phyloP scores from a whole-genome alignment of 1,140 invertebrate species.

The Trichogramma pretiosum region DNA sequence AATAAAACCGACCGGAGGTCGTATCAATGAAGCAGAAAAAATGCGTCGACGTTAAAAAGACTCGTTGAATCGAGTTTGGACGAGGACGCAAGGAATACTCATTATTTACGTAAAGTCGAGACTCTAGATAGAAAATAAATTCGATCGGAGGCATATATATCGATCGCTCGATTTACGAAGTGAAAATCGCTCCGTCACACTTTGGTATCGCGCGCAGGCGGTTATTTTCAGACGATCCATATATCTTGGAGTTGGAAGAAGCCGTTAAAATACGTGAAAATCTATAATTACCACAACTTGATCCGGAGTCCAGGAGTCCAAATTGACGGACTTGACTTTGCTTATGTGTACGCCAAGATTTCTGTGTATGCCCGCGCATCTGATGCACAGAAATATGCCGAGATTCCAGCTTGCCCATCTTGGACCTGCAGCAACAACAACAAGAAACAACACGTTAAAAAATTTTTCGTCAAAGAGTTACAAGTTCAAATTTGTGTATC shows the following conservation, averaged over 20 bases:
- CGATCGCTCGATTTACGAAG: no score
- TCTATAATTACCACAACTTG: conserved; percentile 70
- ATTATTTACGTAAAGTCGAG: no score
- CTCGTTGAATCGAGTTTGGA: no score
- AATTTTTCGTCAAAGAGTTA: not conserved
- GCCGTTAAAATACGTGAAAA: conserved; percentile 13
- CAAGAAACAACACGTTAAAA: not conserved
- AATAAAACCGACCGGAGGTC: conserved; percentile 3
- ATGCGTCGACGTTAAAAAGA: not conserved
- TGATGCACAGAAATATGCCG: conserved; percentile 94
- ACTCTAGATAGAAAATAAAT: no score
- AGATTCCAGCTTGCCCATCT: conserved; percentile 99
- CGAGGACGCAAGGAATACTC: no score
- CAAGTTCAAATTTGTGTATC: no score
- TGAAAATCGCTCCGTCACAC: no score
- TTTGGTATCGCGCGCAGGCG: not conserved
- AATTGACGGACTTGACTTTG: conserved; percentile 93
- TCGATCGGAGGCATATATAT: no score
- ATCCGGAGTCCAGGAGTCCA: conserved; percentile 97
- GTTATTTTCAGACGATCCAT: not conserved
- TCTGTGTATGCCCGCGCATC: conserved; percentile 95
- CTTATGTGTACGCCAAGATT: conserved; percentile 98
- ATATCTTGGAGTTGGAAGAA: conserved; percentile 1
- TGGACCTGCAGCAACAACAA: conserved; percentile 71
- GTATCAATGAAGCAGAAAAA: no score